Percentiles rank a stretch among this genome's conserved stretches.
phyloP scores from a whole-genome alignment of 1,140 invertebrate genomes.

The Anastrepha ludens region DNA sequence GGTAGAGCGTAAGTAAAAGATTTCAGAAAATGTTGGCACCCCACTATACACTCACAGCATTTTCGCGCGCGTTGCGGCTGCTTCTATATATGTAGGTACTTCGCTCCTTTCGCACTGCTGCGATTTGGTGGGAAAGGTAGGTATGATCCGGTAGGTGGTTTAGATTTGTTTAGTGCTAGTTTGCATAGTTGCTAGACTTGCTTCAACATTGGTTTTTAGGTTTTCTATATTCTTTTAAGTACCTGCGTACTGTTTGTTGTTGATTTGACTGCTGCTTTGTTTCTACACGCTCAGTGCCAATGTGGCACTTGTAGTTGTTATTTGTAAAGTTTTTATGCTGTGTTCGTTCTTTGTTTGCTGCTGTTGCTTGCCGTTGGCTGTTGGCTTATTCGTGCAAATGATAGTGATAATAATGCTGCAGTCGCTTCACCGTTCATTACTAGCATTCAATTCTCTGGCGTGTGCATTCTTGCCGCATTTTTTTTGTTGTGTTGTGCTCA shows the following conservation, averaged over 20 bases:
- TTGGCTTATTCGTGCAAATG: background rate
- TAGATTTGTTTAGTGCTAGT: conserved; percentile 19
- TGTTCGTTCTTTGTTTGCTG: no score
- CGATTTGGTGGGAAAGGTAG: no score
- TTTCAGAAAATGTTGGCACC: background rate
- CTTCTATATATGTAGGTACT: no score
- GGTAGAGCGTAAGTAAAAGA: conserved; percentile 2
- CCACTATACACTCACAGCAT: background rate
- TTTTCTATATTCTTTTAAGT: background rate
- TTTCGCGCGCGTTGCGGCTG: background rate
- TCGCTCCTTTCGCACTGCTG: background rate
- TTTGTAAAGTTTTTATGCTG: background rate
- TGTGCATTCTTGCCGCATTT: background rate
- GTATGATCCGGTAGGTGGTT: background rate
- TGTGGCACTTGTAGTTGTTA: background rate
- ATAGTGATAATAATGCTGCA: conserved; percentile 4
- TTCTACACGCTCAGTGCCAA: conserved; percentile 12
- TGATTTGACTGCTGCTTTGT: background rate
- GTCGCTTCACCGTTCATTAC: background rate
- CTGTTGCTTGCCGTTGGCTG: no score
- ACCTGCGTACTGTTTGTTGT: background rate
- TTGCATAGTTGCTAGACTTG: background rate
- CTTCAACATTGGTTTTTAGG: background rate
- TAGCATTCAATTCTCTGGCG: background rate
- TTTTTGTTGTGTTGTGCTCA: background rate